Conservation (phyloP, 2,888 invertebrate genomes). For the Brachypalpus laphriformis region DNA sequence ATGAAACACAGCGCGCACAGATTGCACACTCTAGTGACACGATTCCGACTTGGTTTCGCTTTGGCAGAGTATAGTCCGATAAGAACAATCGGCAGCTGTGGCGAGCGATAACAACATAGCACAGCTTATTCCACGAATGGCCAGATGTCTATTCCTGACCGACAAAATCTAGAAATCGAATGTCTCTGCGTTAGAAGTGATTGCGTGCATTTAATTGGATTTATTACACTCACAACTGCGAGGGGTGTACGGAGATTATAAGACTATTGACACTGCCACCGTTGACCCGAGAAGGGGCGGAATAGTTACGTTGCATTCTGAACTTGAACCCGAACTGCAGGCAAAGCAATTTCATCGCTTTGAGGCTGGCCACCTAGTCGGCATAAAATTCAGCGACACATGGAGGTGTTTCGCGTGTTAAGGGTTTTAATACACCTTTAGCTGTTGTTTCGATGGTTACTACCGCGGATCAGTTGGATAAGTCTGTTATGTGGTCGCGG, state of each 20-base stretch:
- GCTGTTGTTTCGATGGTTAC: not conserved
- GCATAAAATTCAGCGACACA: not conserved
- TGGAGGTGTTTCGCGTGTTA: not conserved
- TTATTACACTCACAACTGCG: constrained; percentile 17
- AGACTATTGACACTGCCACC: constrained; percentile 4
- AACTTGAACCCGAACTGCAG: constrained; percentile 56
- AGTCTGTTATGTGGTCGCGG: not conserved
- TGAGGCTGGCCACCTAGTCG: not conserved
- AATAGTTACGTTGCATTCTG: constrained; percentile 16
- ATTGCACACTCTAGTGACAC: constrained; percentile 8
- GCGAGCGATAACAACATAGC: constrained; percentile 32
- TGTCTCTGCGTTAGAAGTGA: not conserved
- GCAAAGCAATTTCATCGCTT: not conserved
- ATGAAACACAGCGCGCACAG: not conserved
- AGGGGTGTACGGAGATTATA: constrained; percentile 17
- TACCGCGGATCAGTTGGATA: not conserved
- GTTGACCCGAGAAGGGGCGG: not conserved
- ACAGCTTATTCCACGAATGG: constrained; percentile 29
- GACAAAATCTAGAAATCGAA: constrained; percentile 5
- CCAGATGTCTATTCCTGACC: constrained; percentile 9
- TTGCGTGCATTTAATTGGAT: constrained; percentile 62
- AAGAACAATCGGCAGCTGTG: constrained; percentile 45
- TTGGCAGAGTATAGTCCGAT: constrained; percentile 14
- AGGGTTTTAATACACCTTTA: not conserved
- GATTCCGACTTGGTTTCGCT: not conserved